phyloP scores from a whole-genome alignment of 2,797 vertebrate species.

The Gila robusta region DNA sequence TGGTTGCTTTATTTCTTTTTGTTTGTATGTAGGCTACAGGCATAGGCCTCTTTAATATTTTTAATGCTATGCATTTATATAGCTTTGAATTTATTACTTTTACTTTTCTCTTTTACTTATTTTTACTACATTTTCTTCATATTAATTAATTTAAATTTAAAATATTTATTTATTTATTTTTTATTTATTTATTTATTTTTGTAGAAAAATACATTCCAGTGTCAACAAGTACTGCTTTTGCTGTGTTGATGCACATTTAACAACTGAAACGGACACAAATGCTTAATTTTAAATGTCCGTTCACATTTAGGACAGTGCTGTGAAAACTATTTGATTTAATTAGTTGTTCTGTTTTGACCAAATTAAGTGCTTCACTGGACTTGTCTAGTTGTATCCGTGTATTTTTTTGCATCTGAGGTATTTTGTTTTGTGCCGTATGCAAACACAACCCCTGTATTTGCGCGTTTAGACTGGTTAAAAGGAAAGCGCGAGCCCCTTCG shows the following conservation, averaged over 20 bases:
- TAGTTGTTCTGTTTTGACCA: neutral
- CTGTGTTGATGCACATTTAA: neutral
- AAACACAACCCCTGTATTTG: constrained; percentile 37
- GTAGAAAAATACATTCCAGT: too few species aligned
- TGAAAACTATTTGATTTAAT: neutral
- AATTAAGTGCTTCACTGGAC: neutral
- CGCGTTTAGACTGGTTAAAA: constrained; percentile 40
- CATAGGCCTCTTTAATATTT: neutral
- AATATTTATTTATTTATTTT: neutral
- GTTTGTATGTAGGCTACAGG: neutral
- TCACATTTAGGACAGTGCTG: neutral
- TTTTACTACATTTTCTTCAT: neutral
- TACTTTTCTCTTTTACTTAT: neutral
- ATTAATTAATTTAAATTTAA: neutral
- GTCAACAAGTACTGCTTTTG: constrained; percentile 7
- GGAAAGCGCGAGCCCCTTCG: constrained; percentile 36
- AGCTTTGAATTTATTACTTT: neutral
- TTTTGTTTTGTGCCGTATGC: constrained; percentile 47
- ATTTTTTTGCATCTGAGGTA: neutral
- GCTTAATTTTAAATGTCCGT: neutral
- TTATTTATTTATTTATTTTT: neutral
- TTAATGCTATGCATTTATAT: neutral
- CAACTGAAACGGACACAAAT: neutral
- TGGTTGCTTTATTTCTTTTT: neutral
- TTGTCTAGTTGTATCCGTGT: neutral